A percentile compares a stretch with the other conserved stretches of the same genome.
These are phyloP conservation scores for Aegotheles bennettii DNA, from an alignment of 2,113 vertebrate species.

Conservation along the genomic window DNA sequence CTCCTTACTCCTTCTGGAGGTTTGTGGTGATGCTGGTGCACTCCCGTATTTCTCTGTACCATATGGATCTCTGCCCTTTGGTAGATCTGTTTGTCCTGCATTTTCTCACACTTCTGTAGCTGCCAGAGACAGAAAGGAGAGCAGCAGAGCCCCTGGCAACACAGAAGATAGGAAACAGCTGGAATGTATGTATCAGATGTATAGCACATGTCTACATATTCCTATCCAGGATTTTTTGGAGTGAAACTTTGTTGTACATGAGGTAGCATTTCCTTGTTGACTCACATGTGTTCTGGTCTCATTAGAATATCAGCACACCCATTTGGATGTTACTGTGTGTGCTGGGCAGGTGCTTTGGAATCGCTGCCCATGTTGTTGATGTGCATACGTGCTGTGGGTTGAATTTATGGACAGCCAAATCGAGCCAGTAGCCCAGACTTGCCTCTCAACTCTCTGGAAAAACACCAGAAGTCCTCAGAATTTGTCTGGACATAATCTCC, in stretches of 20 bases:
- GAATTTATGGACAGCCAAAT: not conserved
- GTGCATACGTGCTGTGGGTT: fast-evolving
- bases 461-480: not conserved
- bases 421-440: not conserved
- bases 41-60: not conserved
- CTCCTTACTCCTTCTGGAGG: not conserved
- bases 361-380: not conserved
- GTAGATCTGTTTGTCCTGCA: not conserved
- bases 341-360: not conserved
- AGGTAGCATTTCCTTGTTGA: not conserved
- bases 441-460: not conserved
- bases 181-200: not conserved
- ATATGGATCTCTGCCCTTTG: not conserved
- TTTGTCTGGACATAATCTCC: not conserved
- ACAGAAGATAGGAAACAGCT: not conserved
- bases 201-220: not conserved
- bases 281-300: not conserved
- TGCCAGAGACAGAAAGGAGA: not conserved
- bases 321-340: not conserved
- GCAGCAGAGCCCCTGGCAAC: not conserved
- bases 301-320: not conserved
- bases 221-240: not conserved
- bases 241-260: not conserved
- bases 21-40: not conserved
- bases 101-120: not conserved